These are phyloP conservation scores for Zaprionus davidi DNA, from an alignment of 1,140 invertebrate genomes.

Conservation along the genomic window DNA sequence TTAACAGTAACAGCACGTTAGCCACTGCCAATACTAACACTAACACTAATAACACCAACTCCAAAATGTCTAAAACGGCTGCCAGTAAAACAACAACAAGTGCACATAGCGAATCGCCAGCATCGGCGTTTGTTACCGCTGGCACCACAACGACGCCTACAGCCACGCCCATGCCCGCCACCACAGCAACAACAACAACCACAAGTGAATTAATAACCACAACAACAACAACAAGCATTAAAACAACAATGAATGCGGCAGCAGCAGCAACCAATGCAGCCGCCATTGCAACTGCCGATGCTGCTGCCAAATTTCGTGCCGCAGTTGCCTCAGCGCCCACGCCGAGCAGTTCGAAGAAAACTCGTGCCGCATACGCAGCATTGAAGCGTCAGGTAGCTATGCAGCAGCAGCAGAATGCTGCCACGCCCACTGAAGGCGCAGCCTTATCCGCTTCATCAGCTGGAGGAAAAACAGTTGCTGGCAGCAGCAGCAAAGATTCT, in stretches of 20 bases:
- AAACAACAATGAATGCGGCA: conserved; percentile 46
- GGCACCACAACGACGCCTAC: conserved; percentile 58
- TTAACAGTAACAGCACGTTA: conserved; percentile 61
- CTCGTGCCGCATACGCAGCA: conserved; percentile 62
- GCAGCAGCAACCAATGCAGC: conserved; percentile 46
- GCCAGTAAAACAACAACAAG: conserved; percentile 50
- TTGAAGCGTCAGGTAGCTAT: conserved; percentile 69
- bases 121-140: conserved; percentile 52
- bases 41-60: conserved; percentile 46
- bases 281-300: conserved; percentile 48
- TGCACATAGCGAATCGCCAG: conserved; percentile 52
- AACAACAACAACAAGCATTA: conserved; percentile 30
- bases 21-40: conserved; percentile 67
- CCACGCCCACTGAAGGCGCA: conserved; percentile 17
- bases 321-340: conserved; percentile 67
- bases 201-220: conserved; percentile 40
- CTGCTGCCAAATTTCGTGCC: conserved; percentile 68
- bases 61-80: conserved; percentile 68
- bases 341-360: conserved; percentile 56
- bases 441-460: conserved; percentile 15
- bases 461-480: conserved; percentile 23
- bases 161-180: conserved; percentile 51
- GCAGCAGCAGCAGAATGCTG: conserved; percentile 43
- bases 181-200: conserved; percentile 44
- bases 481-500: conserved; percentile 56